Evolutionary conservation across 2,797 vertebrate species (phyloP).

Genomic region (Echeneis naucrates): DNA sequence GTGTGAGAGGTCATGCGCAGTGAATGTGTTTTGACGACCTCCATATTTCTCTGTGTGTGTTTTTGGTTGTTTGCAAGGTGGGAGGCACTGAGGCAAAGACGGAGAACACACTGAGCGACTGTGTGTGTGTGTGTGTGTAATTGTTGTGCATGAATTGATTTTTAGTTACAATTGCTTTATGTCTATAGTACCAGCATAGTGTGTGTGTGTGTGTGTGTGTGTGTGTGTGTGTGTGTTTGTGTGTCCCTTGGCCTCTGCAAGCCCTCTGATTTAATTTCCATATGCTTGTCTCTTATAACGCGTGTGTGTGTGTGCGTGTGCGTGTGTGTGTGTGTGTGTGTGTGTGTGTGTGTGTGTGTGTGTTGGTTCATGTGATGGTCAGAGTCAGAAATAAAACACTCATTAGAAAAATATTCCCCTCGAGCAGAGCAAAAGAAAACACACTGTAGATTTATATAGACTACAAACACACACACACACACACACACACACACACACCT

Average conservation of each 20-base stretch:
- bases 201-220: neutral
- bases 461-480: conserved; percentile 27
- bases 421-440: conserved; percentile 68
- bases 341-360: conserved; percentile 17
- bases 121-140: neutral
- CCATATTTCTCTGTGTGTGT: conserved; percentile 20
- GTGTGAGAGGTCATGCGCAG: conserved; percentile 25
- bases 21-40: conserved; percentile 46
- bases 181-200: no score
- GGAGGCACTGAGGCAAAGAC: neutral
- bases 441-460: conserved; percentile 58
- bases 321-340: conserved; percentile 16
- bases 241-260: conserved; percentile 36
- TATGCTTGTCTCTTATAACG: conserved; percentile 40
- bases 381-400: conserved; percentile 58
- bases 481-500: conserved; percentile 28
- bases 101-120: accelerated
- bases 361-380: conserved; percentile 37
- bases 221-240: conserved; percentile 13
- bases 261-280: conserved; percentile 62
- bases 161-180: conserved; percentile 15
- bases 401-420: conserved; percentile 72
- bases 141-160: neutral
- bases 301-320: conserved; percentile 25
- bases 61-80: neutral